Percentiles rank a stretch among this genome's conserved stretches.
Evolutionary conservation across 2,888 invertebrate genomes (phyloP).

Genomic region (Volucella inflata): DNA sequence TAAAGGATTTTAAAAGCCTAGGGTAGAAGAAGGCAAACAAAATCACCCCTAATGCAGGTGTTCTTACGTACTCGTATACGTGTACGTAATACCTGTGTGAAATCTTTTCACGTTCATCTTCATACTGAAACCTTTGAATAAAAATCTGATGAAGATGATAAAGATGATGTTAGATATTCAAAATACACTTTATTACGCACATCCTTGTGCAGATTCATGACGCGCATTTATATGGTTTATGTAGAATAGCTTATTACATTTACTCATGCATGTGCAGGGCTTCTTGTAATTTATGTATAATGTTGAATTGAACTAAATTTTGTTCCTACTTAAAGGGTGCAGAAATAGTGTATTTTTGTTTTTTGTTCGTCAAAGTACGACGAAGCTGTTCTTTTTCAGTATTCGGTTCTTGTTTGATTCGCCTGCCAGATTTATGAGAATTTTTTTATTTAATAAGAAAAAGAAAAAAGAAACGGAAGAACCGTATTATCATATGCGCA

Average conservation of each 20-base stretch:
- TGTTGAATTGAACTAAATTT: constrained; percentile 42
- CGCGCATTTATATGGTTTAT: constrained; percentile 48
- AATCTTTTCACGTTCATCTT: constrained; percentile 21
- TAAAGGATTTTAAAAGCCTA: constrained; percentile 33
- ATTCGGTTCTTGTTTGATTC: constrained; percentile 12
- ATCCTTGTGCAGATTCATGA: constrained; percentile 54
- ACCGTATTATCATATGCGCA: constrained; percentile 68
- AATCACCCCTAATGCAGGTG: constrained; percentile 43
- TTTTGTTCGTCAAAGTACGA: constrained; percentile 21
- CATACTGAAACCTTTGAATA: constrained; percentile 11
- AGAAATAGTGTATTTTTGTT: constrained; percentile 31
- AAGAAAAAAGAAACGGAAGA: constrained; percentile 67
- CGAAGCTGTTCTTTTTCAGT: constrained; percentile 30
- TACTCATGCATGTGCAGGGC: constrained; percentile 50
- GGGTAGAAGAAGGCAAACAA: constrained; percentile 41
- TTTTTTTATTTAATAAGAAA: constrained; percentile 6
- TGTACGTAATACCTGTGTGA: constrained; percentile 44
- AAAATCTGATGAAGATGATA: constrained; percentile 24
- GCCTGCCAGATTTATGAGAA: constrained; percentile 37
- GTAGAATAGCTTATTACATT: constrained; percentile 47
- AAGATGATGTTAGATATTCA: constrained; percentile 61
- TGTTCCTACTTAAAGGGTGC: constrained; percentile 13
- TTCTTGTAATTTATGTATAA: constrained; percentile 39
- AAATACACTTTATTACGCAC: constrained; percentile 64
- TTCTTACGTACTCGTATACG: constrained; percentile 32